Conservation (phyloP, 1,140 invertebrate species). For the Rhopalosiphum padi region DNA sequence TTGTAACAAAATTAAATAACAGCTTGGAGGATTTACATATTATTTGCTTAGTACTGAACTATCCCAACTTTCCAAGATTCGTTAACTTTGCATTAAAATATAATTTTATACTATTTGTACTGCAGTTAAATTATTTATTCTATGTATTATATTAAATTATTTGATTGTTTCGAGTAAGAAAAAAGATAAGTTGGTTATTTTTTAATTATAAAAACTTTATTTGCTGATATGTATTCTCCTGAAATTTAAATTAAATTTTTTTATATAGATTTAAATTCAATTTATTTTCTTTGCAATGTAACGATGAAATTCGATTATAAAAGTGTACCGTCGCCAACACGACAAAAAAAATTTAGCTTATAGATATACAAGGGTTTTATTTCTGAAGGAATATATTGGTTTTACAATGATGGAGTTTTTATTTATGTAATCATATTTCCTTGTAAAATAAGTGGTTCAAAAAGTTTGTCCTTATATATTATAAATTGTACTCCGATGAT, state of each 20-base stretch:
- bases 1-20: too few species aligned
- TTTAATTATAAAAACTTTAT: background rate
- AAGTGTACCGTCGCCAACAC: background rate
- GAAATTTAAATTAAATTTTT: background rate
- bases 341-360: background rate
- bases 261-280: background rate
- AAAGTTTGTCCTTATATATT: background rate
- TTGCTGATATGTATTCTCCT: background rate
- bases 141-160: background rate
- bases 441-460: background rate
- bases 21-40: background rate
- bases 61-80: background rate
- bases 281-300: background rate
- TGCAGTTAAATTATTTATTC: background rate
- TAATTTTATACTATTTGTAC: background rate
- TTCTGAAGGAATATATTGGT: background rate
- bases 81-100: background rate
- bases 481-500: background rate
- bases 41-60: background rate
- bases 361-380: background rate
- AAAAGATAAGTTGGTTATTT: background rate
- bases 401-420: background rate
- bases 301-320: background rate
- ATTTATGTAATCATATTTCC: background rate
- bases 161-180: background rate